Percentiles rank a stretch among this genome's conserved stretches.
Evolutionary conservation across 1,140 invertebrate genomes (phyloP).

Genomic region (Medauroidea extradentata): DNA sequence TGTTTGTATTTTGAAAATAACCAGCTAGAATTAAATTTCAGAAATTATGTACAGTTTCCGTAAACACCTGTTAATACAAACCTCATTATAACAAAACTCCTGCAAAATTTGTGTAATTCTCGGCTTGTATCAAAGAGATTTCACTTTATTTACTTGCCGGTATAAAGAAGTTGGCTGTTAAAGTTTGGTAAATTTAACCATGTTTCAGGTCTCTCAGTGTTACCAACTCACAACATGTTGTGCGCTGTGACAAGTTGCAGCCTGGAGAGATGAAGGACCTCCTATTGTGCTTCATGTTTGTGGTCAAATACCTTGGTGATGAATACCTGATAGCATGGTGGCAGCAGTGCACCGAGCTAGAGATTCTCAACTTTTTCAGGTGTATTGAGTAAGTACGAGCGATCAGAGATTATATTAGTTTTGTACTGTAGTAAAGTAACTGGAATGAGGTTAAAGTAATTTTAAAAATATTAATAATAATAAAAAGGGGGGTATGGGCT

Average conservation of each 20-base stretch:
- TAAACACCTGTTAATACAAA: no score
- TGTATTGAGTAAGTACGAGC: conserved; percentile 65
- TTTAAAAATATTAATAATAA: not conserved
- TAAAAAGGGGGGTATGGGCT: not conserved
- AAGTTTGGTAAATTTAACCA: no score
- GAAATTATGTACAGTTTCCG: no score
- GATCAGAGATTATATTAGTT: not conserved
- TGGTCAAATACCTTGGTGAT: conserved; percentile 84
- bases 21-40: no score
- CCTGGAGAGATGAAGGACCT: conserved; percentile 78
- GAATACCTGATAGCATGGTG: conserved; percentile 88
- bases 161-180: no score
- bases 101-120: no score
- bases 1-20: no score
- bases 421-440: not conserved
- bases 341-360: conserved; percentile 71
- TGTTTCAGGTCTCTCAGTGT: conserved; percentile 55
- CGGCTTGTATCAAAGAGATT: no score
- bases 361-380: conserved; percentile 74
- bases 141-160: no score
- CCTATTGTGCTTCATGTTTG: conserved; percentile 84
- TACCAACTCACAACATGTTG: conserved; percentile 47
- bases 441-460: not conserved
- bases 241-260: conserved; percentile 71
- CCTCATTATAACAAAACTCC: no score